A percentile compares a stretch with the other conserved stretches of the same genome.
Conservation (phyloP, 2,888 invertebrate genomes). For the Eristalis tenax region DNA sequence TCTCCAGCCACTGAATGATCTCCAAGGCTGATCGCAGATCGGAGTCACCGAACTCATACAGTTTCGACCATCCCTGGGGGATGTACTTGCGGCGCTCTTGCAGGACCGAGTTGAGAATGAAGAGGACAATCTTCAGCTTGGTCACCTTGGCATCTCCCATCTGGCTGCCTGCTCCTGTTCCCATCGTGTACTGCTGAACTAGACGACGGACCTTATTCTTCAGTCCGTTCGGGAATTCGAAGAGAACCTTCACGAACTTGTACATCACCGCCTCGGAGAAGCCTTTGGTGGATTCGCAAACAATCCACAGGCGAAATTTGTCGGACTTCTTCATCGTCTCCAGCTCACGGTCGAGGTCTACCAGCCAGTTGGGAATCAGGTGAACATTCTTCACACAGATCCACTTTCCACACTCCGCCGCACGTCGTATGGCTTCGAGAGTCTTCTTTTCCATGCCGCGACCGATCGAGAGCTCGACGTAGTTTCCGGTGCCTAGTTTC, state of each 20-base stretch:
- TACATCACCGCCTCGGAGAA: slow-evolving; percentile 90
- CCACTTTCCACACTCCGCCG: slow-evolving; percentile 87
- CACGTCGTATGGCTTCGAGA: slow-evolving; percentile 83
- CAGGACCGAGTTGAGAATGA: slow-evolving; percentile 94
- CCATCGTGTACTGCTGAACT: slow-evolving; percentile 86
- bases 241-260: slow-evolving; percentile 90
- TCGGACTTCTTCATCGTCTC: slow-evolving; percentile 81
- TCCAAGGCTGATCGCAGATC: slow-evolving; percentile 90
- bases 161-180: slow-evolving; percentile 73
- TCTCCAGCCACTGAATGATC: slow-evolving; percentile 80
- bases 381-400: slow-evolving; percentile 91
- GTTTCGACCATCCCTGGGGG: slow-evolving; percentile 95
- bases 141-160: slow-evolving; percentile 80
- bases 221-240: slow-evolving; percentile 92
- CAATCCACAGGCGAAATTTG: slow-evolving; percentile 91
- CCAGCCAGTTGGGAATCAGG: slow-evolving; percentile 87
- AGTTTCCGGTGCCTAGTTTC: slow-evolving; percentile 81
- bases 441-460: slow-evolving; percentile 88
- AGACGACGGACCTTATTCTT: slow-evolving; percentile 90
- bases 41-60: slow-evolving; percentile 92
- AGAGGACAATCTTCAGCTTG: slow-evolving; percentile 88
- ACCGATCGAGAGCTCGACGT: slow-evolving; percentile 89
- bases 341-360: slow-evolving; percentile 86
- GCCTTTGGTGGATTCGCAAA: slow-evolving; percentile 90
- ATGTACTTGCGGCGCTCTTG: slow-evolving; percentile 96